A percentile compares a stretch with the other conserved stretches of the same genome.
These are phyloP conservation scores for Protonemura montana DNA, from an alignment of 2,888 invertebrate genomes.

Conservation along the genomic window DNA sequence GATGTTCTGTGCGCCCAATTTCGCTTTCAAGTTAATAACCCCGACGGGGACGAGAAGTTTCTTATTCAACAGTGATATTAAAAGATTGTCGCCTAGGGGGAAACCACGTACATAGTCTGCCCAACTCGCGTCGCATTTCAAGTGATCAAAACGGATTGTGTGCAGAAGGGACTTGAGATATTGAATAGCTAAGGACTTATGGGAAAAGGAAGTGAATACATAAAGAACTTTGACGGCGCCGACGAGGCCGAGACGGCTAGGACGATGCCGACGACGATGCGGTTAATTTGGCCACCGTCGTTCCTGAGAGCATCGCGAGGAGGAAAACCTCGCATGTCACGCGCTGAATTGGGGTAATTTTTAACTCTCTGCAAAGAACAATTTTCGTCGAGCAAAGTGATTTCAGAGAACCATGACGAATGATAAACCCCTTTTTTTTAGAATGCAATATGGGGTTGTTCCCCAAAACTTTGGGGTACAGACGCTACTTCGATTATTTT, in stretches of 20 bases:
- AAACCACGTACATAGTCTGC: not conserved
- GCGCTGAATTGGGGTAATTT: not conserved
- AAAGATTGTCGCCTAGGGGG: not conserved
- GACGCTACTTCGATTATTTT: no score
- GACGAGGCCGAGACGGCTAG: not conserved
- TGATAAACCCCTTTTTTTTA: no score
- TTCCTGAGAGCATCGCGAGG: not conserved
- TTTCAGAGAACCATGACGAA: no score
- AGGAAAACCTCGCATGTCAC: not conserved
- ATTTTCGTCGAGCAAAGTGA: no score
- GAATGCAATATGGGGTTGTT: no score
- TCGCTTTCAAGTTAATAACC: not conserved
- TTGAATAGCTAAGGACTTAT: slow-evolving; percentile 7
- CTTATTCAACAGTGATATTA: slow-evolving; percentile 7
- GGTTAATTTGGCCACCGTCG: not conserved
- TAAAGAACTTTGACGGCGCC: slow-evolving; percentile 5
- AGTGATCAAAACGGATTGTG: not conserved
- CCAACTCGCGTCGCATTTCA: not conserved
- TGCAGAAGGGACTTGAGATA: not conserved
- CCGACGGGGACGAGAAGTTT: not conserved
- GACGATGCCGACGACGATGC: no score
- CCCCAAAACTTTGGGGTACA: no score
- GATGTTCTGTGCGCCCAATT: not conserved
- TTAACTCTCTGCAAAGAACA: not conserved
- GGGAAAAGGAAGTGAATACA: not conserved